phyloP scores from a whole-genome alignment of 2,113 vertebrate genomes.

The Lasiurus cinereus region DNA sequence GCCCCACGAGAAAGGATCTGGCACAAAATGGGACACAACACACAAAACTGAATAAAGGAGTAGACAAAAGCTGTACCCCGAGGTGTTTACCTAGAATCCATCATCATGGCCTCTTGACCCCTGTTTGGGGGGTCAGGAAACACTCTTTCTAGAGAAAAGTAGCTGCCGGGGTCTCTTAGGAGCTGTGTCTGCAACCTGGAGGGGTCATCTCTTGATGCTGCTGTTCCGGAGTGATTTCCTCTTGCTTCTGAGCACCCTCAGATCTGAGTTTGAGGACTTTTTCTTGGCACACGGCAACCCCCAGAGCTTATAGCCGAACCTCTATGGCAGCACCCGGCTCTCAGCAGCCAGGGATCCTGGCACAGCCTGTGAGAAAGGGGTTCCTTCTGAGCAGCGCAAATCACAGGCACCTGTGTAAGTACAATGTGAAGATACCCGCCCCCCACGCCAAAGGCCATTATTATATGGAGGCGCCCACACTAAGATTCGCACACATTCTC shows the following conservation, averaged over 20 bases:
- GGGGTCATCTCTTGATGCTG: background rate
- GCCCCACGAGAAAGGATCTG: background rate
- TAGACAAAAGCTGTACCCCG: background rate
- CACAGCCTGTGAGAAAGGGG: accelerated
- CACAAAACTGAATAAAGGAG: accelerated
- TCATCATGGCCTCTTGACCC: too few species aligned
- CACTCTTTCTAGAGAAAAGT: background rate
- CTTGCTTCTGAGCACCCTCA: background rate
- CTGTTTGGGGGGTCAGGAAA: background rate
- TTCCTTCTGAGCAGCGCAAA: background rate
- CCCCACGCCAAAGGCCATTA: accelerated
- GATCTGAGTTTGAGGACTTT: background rate
- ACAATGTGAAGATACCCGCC: accelerated
- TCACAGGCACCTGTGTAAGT: accelerated
- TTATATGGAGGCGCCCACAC: accelerated
- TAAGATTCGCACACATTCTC: accelerated
- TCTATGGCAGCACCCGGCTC: accelerated
- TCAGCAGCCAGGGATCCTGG: accelerated
- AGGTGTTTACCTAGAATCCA: background rate
- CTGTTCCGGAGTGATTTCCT: background rate
- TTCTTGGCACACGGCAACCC: accelerated
- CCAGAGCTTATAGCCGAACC: background rate
- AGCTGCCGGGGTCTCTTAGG: background rate
- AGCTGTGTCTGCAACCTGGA: background rate
- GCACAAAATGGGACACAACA: accelerated